Evolutionary conservation across 37 sponge, comb jelly and placozoan species (phyloP), one percentile per base, ranked within the genome.

Genomic region (Crambe crambe): DNA sequence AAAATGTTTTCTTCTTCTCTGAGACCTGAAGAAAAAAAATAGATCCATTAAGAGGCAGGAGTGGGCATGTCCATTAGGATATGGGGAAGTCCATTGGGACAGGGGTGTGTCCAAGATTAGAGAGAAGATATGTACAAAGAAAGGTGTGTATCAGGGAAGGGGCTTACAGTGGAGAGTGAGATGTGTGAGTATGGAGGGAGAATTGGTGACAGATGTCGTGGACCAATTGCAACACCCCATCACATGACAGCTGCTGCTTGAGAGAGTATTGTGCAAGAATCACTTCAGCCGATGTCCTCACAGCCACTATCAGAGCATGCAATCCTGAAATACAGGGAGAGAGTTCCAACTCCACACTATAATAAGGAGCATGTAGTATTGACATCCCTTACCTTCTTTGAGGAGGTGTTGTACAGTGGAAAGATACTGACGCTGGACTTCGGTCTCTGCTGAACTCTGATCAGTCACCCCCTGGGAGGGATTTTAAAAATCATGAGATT

Each of bases 341-440:
- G 6, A n/a, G 25, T 15, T 51, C 54, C 9, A 9, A 51, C 54
- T 18, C 54, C 15, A 22, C 25, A 60, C 61, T 26, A 22, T 20
- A 22, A 60, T 60, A 68, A 29, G 20, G 9, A 68, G 3, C 40
- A 34, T 35, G 68, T 68, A 20, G 27, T 10, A 62, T 20, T 27
- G 64, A 62, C 59, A 26, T 30, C 9, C 56, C 63, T 26, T 32
- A 80, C 80, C 80, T 69, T 80, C 70, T 32, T 69, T 23, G 44
- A 80, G 69, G 40, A 80, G 70, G 70, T 80, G 58, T 66, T 78
- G 78, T 22, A 65, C 78, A n/a, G 64, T 42, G 37, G 70, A 54
- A 23, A 80, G 80, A 34, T 56, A 80, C 40, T 80, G 36, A 57
- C 68, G 43, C 38, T 80, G 80, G 0, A 77, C 31, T 0, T 63